phyloP scores from a whole-genome alignment of 2,113 vertebrate species.

The Pipa parva region DNA sequence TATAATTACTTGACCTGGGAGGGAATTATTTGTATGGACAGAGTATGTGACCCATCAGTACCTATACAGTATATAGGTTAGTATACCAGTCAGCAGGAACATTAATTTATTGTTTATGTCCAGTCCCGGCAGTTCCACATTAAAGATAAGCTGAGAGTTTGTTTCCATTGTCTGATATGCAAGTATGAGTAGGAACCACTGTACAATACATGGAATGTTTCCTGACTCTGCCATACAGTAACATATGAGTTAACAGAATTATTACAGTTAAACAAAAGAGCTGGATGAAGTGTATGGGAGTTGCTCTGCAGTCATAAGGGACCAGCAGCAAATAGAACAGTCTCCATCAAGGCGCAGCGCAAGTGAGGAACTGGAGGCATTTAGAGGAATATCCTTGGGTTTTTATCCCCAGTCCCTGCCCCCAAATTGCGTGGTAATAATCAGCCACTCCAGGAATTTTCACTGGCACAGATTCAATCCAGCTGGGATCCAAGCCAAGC shows the following conservation, averaged over 20 bases:
- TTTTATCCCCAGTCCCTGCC: slow-evolving; percentile 28
- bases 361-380: neutral
- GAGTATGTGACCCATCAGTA: too few relatives aligned
- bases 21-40: too few relatives aligned
- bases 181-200: too few relatives aligned
- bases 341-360: neutral
- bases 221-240: neutral
- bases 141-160: too few relatives aligned
- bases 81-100: too few relatives aligned
- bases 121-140: too few relatives aligned
- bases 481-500: slow-evolving; percentile 15
- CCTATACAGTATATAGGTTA: too few relatives aligned
- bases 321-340: neutral
- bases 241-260: neutral
- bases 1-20: too few relatives aligned
- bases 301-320: slow-evolving; percentile 4
- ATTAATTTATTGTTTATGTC: too few relatives aligned
- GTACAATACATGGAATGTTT: neutral
- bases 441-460: slow-evolving; percentile 36
- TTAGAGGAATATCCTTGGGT: neutral
- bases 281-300: neutral
- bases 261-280: slow-evolving; percentile 9
- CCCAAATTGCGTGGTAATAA: slow-evolving; percentile 35
- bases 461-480: slow-evolving; percentile 24
- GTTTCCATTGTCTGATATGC: too few relatives aligned